These are phyloP conservation scores for Pseudorectes ferrugineus DNA, from an alignment of 2,113 vertebrate genomes.

Conservation along the genomic window DNA sequence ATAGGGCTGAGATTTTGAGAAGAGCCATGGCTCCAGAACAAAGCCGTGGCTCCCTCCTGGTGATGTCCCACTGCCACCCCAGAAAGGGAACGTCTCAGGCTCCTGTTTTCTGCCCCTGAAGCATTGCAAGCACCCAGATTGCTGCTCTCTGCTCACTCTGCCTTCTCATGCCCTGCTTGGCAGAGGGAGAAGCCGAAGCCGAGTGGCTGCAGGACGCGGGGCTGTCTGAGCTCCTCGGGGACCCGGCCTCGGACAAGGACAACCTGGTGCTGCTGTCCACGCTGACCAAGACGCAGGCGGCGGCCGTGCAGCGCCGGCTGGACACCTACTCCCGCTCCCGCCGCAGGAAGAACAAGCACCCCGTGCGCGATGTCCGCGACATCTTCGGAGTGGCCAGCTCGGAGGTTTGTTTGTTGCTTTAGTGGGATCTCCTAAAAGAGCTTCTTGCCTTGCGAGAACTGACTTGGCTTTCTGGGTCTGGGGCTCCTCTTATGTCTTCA, in stretches of 20 bases:
- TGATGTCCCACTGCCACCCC: accelerated
- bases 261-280: slow-evolving; percentile 83
- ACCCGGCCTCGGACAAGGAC: slow-evolving; percentile 67
- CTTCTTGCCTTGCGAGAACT: not conserved
- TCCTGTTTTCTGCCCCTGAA: not conserved
- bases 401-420: slow-evolving; percentile 54
- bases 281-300: slow-evolving; percentile 83
- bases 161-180: not conserved
- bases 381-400: slow-evolving; percentile 69
- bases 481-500: not conserved
- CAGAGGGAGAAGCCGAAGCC: slow-evolving; percentile 85
- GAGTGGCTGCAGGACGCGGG: slow-evolving; percentile 87
- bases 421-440: not conserved
- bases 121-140: accelerated
- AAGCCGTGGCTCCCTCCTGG: not conserved
- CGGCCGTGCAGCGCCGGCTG: slow-evolving; percentile 80
- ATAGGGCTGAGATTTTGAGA: not conserved
- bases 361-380: slow-evolving; percentile 81
- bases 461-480: not conserved
- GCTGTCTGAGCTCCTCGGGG: slow-evolving; percentile 78
- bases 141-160: not conserved
- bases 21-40: accelerated
- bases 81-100: accelerated
- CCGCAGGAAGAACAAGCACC: slow-evolving; percentile 78
- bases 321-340: slow-evolving; percentile 80